Conservation (phyloP, 2,113 vertebrate genomes). For the Microcebus lehilahytsara region DNA sequence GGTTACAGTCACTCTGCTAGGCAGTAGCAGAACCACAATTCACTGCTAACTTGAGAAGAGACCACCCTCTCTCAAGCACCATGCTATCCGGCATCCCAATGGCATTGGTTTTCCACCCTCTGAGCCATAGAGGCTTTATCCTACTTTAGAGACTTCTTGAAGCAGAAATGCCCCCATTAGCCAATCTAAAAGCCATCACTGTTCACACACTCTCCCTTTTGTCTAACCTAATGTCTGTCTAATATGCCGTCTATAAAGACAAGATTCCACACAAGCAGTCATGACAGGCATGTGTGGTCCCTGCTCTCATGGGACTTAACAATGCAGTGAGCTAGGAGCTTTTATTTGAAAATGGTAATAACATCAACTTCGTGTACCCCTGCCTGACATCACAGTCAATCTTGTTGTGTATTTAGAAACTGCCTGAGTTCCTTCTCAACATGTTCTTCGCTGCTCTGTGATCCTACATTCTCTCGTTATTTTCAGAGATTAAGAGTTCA, state of each 20-base stretch:
- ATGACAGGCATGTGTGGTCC: background rate
- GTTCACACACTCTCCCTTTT: background rate
- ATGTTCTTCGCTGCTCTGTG: background rate
- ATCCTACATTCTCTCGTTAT: background rate
- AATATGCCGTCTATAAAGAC: background rate
- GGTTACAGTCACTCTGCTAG: background rate
- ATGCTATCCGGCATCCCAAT: background rate
- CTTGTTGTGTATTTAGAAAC: background rate
- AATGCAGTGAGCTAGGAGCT: background rate
- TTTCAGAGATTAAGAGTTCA: background rate
- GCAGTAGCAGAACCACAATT: background rate
- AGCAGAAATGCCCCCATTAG: background rate
- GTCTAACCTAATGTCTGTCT: background rate
- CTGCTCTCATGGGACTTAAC: background rate
- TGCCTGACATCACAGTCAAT: background rate
- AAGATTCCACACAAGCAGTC: background rate
- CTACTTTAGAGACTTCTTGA: background rate
- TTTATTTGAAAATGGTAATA: background rate
- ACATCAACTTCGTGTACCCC: too few species aligned
- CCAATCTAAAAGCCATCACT: background rate
- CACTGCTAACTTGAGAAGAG: background rate
- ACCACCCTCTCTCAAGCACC: background rate
- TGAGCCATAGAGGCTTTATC: background rate
- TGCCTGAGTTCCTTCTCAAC: background rate
- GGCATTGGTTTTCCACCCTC: background rate